A percentile compares a stretch with the other conserved stretches of the same genome.
These are phyloP conservation scores for Macrotus californicus DNA, from an alignment of 2,113 vertebrate genomes.

Conservation along the genomic window DNA sequence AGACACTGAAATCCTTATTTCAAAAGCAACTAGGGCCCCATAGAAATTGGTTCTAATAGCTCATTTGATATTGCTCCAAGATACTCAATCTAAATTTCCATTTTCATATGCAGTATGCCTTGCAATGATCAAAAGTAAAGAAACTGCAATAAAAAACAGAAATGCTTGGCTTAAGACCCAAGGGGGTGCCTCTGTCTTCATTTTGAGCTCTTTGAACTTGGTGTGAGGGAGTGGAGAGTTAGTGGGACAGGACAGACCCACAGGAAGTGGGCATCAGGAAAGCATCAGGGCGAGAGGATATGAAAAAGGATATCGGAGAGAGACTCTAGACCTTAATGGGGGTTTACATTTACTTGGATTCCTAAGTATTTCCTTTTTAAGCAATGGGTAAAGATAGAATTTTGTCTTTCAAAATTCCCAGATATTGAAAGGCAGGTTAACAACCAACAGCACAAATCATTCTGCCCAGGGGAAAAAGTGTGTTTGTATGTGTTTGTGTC, in stretches of 20 bases:
- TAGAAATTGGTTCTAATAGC: background rate
- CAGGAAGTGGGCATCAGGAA: background rate
- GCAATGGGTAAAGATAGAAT: background rate
- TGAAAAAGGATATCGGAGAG: background rate
- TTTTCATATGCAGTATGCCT: background rate
- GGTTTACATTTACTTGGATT: background rate
- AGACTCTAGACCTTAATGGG: background rate
- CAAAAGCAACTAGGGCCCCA: background rate
- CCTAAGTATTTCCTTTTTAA: conserved; percentile 3
- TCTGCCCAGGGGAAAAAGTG: background rate
- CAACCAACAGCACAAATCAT: background rate
- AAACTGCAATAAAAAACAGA: background rate
- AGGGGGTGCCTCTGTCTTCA: background rate
- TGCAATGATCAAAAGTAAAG: conserved; percentile 10
- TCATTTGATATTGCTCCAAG: conserved; percentile 33
- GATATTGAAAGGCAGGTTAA: background rate
- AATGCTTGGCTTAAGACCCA: background rate
- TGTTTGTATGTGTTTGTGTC: background rate
- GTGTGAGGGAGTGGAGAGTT: background rate
- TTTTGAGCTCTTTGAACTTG: background rate
- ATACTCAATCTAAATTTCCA: conserved; percentile 45
- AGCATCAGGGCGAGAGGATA: background rate
- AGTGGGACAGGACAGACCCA: background rate
- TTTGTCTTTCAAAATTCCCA: background rate
- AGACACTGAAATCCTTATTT: background rate